Conservation (phyloP, 1,140 invertebrate species). For the Trichomalopsis sarcophagae region DNA sequence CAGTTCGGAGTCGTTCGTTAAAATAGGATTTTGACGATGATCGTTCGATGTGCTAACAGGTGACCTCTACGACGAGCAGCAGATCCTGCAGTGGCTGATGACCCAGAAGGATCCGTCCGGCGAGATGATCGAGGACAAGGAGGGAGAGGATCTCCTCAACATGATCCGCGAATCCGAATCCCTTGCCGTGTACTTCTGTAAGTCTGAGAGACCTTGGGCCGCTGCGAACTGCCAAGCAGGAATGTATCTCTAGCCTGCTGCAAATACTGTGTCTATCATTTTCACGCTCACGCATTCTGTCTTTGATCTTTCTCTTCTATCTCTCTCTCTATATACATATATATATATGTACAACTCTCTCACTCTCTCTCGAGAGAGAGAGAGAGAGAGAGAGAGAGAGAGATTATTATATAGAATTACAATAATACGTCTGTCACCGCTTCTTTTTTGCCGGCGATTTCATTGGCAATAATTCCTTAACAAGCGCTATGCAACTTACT, state of each 20-base stretch:
- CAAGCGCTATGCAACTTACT: too few species aligned
- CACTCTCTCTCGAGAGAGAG: too few species aligned
- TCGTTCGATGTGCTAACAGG: constrained; percentile 73
- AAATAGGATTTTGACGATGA: not conserved
- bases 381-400: too few species aligned
- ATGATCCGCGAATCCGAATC: constrained; percentile 89
- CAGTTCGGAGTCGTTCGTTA: not conserved
- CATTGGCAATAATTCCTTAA: too few species aligned
- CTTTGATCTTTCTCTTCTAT: constrained; percentile 22
- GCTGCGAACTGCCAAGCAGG: constrained; percentile 55
- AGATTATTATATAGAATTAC: too few species aligned
- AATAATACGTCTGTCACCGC: too few species aligned
- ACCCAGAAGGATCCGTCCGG: constrained; percentile 93
- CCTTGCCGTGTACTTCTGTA: constrained; percentile 94
- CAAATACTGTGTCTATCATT: not conserved
- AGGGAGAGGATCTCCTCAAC: constrained; percentile 87
- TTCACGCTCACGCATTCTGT: not conserved
- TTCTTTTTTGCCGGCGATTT: too few species aligned
- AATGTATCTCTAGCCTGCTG: constrained; percentile 62
- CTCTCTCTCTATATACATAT: too few species aligned
- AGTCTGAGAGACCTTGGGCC: constrained; percentile 73
- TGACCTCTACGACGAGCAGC: constrained; percentile 92
- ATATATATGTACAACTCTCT: too few species aligned
- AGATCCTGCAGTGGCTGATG: constrained; percentile 91
- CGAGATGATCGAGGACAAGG: constrained; percentile 92